A percentile compares a stretch with the other conserved stretches of the same genome.
Evolutionary conservation across 1,140 invertebrate genomes (phyloP).

Genomic region (Zaprionus kolodkinae): DNA sequence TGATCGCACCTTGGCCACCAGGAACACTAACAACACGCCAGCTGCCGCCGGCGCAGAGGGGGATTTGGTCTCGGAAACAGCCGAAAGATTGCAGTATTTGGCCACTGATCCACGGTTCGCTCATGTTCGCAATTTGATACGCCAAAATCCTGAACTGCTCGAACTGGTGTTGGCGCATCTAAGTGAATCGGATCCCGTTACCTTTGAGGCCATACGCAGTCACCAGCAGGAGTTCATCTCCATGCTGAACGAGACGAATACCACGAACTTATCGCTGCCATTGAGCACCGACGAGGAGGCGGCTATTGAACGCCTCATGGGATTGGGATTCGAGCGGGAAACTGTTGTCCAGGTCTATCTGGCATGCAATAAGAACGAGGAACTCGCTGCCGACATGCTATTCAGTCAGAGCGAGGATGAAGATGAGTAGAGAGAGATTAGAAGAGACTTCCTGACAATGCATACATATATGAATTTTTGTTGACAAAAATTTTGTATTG

Average conservation of each 20-base stretch:
- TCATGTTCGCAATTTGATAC: slow-evolving; percentile 60
- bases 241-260: slow-evolving; percentile 39
- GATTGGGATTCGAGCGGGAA: slow-evolving; percentile 62
- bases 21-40: not conserved
- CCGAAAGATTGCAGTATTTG: slow-evolving; percentile 28
- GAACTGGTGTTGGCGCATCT: slow-evolving; percentile 50
- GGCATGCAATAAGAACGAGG: slow-evolving; percentile 75
- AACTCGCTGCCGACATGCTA: slow-evolving; percentile 66
- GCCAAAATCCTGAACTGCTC: slow-evolving; percentile 55
- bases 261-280: not conserved
- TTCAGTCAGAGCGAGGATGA: slow-evolving; percentile 68
- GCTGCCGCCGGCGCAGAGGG: not conserved
- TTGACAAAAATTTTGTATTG: not conserved
- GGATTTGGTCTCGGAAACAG: not conserved
- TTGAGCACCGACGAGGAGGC: slow-evolving; percentile 55
- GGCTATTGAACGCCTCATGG: slow-evolving; percentile 64
- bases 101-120: slow-evolving; percentile 46
- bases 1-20: not conserved
- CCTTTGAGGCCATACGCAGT: slow-evolving; percentile 50
- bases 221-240: slow-evolving; percentile 59
- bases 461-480: slow-evolving; percentile 1
- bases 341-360: slow-evolving; percentile 65
- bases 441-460: not conserved
- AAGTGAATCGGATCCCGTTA: slow-evolving; percentile 45
- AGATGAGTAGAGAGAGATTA: slow-evolving; percentile 13